phyloP scores from a whole-genome alignment of 2,888 invertebrate genomes.

The Leucophenga montana region DNA sequence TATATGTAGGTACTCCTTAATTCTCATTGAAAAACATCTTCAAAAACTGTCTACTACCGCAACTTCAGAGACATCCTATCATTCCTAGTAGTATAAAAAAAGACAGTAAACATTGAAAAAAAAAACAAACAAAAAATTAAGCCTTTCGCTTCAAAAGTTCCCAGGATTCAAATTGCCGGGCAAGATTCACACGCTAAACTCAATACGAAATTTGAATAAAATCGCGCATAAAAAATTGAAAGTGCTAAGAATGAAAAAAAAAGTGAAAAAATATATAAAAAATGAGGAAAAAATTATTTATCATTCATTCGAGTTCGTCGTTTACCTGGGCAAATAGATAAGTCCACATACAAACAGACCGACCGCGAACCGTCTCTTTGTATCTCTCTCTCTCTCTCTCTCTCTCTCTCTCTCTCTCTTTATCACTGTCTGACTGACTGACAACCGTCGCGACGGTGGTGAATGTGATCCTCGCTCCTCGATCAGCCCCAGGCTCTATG shows the following conservation, averaged over 20 bases:
- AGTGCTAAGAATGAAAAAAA: slow-evolving; percentile 64
- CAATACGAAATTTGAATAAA: slow-evolving; percentile 59
- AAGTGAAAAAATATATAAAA: slow-evolving; percentile 54
- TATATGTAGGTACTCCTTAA: background rate
- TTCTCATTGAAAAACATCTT: background rate
- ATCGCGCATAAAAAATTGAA: slow-evolving; percentile 55
- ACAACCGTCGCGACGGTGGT: slow-evolving; percentile 1
- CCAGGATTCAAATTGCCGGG: slow-evolving; percentile 53
- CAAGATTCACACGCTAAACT: slow-evolving; percentile 57
- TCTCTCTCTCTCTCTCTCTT: background rate
- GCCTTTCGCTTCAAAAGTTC: slow-evolving; percentile 52
- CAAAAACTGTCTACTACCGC: background rate
- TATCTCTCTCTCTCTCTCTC: background rate
- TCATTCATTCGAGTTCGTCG: slow-evolving; percentile 53
- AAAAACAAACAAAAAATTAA: slow-evolving; percentile 23
- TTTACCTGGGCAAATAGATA: slow-evolving; percentile 65
- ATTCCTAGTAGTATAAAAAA: background rate
- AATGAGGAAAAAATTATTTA: slow-evolving; percentile 55
- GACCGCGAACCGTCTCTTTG: background rate
- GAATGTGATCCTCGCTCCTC: slow-evolving; percentile 11
- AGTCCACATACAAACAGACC: slow-evolving; percentile 39
- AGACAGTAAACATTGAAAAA: background rate
- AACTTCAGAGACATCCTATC: background rate
- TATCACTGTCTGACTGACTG: slow-evolving; percentile 12
- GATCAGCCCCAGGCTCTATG: slow-evolving; percentile 37